A percentile compares a stretch with the other conserved stretches of the same genome.
Evolutionary conservation across 1,140 invertebrate genomes (phyloP).

Genomic region (Bombus polaris): DNA sequence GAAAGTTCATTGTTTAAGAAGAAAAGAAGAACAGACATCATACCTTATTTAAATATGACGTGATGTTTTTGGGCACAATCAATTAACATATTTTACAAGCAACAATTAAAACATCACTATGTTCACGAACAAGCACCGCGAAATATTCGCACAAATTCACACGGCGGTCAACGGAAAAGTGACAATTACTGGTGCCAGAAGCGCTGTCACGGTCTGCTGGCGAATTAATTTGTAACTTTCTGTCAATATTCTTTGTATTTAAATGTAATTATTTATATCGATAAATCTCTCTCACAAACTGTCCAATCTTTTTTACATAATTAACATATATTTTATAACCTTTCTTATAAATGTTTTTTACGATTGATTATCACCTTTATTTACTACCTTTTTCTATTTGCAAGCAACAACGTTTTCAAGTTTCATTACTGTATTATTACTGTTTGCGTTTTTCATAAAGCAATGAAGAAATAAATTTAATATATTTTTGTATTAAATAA

Average conservation of each 20-base stretch:
- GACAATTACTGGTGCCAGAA: conserved; percentile 44
- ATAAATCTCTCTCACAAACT: background rate
- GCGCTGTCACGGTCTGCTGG: conserved; percentile 44
- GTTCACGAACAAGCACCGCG: conserved; percentile 19
- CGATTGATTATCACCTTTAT: background rate
- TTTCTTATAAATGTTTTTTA: background rate
- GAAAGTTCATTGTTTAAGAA: background rate
- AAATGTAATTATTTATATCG: background rate
- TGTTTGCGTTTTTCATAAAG: background rate
- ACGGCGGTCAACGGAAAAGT: conserved; percentile 37
- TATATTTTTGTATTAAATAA: background rate
- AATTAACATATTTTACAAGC: conserved; percentile 55
- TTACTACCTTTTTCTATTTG: background rate
- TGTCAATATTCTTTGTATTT: background rate
- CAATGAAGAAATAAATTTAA: background rate
- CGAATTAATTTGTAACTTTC: conserved; percentile 22
- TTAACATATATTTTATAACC: background rate
- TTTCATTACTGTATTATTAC: background rate
- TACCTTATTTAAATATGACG: conserved; percentile 42
- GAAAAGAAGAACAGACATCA: background rate
- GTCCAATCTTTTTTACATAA: background rate
- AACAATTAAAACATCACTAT: conserved; percentile 30
- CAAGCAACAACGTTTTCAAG: too few species aligned
- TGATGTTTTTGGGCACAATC: background rate
- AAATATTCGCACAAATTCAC: conserved; percentile 22